Evolutionary conservation across 2,113 vertebrate genomes (phyloP).

Genomic region (Oostethus manadensis): DNA sequence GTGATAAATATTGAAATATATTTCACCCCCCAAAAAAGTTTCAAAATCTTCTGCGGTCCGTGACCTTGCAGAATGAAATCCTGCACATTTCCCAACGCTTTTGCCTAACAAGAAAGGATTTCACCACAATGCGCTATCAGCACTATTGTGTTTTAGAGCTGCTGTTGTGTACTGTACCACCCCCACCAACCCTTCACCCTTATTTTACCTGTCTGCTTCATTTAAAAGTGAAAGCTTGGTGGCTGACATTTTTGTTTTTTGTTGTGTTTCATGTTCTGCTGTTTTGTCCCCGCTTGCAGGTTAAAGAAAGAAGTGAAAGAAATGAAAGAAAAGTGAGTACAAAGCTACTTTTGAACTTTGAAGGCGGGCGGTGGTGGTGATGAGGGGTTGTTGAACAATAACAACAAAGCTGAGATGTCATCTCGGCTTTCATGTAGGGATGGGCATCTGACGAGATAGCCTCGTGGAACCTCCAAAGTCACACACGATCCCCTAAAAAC

Average conservation of each 20-base stretch:
- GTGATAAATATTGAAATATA: background rate
- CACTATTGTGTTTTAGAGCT: slow-evolving; percentile 14
- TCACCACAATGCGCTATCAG: slow-evolving; percentile 17
- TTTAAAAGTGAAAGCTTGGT: slow-evolving; percentile 37
- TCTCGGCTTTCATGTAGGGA: slow-evolving; percentile 24
- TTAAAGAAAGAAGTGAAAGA: slow-evolving; percentile 87
- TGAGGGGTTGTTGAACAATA: slow-evolving; percentile 30
- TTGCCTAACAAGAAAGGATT: slow-evolving; percentile 15
- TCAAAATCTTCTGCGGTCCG: background rate
- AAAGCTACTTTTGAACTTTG: slow-evolving; percentile 33
- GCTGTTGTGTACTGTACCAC: slow-evolving; percentile 1
- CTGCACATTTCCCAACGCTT: slow-evolving; percentile 36
- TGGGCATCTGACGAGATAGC: background rate
- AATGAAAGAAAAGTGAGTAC: slow-evolving; percentile 93
- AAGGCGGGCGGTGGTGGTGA: slow-evolving; percentile 11
- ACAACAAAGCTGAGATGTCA: slow-evolving; percentile 35
- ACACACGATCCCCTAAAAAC: too few species aligned
- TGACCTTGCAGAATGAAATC: slow-evolving; percentile 28
- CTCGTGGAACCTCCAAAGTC: background rate
- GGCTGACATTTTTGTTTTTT: slow-evolving; percentile 23
- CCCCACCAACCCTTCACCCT: slow-evolving; percentile 8
- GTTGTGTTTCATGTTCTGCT: background rate
- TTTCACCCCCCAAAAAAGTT: background rate
- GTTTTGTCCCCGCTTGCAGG: slow-evolving; percentile 71
- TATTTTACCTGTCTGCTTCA: slow-evolving; percentile 10